These are phyloP conservation scores for Acanthornis magna DNA, from an alignment of 2,797 vertebrate species.

Conservation along the genomic window DNA sequence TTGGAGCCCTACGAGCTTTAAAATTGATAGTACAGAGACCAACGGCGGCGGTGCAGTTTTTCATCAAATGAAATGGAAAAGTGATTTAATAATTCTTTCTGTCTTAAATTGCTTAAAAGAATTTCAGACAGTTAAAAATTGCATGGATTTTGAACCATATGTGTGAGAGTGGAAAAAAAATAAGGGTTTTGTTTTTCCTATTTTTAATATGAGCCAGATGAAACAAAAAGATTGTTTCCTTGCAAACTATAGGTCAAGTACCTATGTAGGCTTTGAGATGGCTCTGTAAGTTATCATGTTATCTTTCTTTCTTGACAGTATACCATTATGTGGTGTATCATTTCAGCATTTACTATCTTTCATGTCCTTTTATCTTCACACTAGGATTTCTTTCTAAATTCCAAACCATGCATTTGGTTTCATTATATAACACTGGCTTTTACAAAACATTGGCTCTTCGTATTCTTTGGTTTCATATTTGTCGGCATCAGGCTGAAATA, in stretches of 20 bases:
- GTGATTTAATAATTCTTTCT: constrained; percentile 86
- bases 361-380: constrained; percentile 84
- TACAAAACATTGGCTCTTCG: constrained; percentile 71
- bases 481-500: constrained; percentile 71
- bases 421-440: constrained; percentile 74
- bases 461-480: constrained; percentile 78
- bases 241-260: constrained; percentile 87
- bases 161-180: constrained; percentile 83
- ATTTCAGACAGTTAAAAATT: constrained; percentile 83
- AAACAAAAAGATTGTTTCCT: constrained; percentile 90
- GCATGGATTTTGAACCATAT: constrained; percentile 87
- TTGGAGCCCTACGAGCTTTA: constrained; percentile 77
- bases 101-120: constrained; percentile 83
- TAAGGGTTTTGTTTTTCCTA: constrained; percentile 83
- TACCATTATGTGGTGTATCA: constrained; percentile 90
- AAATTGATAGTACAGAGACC: constrained; percentile 86
- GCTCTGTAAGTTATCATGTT: constrained; percentile 92
- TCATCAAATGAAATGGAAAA: constrained; percentile 86
- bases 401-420: constrained; percentile 74
- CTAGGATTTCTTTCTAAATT: constrained; percentile 81
- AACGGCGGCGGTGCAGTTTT: constrained; percentile 82
- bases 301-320: constrained; percentile 92
- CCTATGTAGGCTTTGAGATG: constrained; percentile 85
- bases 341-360: constrained; percentile 90
- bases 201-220: constrained; percentile 87